These are phyloP conservation scores for Odontamblyopus rebecca DNA, from an alignment of 2,797 vertebrate species.

Conservation along the genomic window DNA sequence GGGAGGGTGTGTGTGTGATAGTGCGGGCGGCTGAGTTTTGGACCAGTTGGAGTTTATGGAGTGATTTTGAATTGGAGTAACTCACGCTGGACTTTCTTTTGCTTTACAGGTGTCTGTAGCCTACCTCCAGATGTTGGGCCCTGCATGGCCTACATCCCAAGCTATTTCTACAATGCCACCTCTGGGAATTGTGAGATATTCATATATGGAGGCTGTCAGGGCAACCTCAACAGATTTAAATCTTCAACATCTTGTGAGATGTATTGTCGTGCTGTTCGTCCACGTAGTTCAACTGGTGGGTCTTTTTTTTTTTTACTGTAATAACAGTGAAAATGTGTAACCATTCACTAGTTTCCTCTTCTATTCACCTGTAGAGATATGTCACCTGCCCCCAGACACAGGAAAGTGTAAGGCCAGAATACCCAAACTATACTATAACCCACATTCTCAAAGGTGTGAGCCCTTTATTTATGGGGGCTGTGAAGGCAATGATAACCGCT, in stretches of 20 bases:
- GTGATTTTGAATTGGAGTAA: no score
- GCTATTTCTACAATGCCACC: constrained; percentile 80
- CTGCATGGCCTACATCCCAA: constrained; percentile 48
- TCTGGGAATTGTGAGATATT: constrained; percentile 83
- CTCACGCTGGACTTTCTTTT: background rate
- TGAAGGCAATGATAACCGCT: constrained; percentile 83
- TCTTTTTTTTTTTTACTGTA: background rate
- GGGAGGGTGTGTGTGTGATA: no score
- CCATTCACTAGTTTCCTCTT: background rate
- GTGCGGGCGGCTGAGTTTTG: no score
- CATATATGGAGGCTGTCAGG: constrained; percentile 80
- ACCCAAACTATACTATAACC: constrained; percentile 79
- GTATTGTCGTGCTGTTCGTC: background rate
- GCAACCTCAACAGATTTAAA: constrained; percentile 83
- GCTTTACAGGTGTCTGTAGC: constrained; percentile 72
- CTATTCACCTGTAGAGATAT: constrained; percentile 66
- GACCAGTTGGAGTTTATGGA: no score
- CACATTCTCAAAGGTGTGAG: constrained; percentile 80
- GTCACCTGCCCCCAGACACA: constrained; percentile 54
- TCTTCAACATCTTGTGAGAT: background rate
- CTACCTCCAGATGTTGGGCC: constrained; percentile 67
- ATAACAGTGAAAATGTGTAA: background rate
- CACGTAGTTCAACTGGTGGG: background rate
- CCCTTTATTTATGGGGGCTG: constrained; percentile 82
- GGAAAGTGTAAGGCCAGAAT: constrained; percentile 72